Evolutionary conservation across 2,888 invertebrate species (phyloP).

Genomic region (Calliphora vomitoria): DNA sequence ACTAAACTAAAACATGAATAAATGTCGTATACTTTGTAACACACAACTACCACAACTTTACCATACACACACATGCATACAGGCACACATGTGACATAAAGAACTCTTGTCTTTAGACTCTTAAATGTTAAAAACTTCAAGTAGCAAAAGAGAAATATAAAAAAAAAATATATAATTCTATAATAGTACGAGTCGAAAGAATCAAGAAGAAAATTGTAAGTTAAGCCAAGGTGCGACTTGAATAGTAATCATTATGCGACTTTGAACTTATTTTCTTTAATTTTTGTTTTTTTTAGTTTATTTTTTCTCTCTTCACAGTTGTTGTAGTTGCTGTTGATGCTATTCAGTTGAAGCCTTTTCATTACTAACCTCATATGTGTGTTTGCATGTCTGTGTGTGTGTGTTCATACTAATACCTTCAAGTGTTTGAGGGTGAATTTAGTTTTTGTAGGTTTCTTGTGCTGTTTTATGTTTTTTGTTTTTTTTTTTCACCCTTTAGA

Average conservation of each 20-base stretch:
- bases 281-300: slow-evolving; percentile 36
- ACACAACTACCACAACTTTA: slow-evolving; percentile 13
- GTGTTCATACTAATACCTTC: slow-evolving; percentile 40
- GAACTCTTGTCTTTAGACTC: slow-evolving; percentile 66
- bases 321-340: background rate
- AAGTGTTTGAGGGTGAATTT: slow-evolving; percentile 41
- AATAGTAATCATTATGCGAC: slow-evolving; percentile 74
- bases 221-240: slow-evolving; percentile 70
- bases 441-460: slow-evolving; percentile 33
- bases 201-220: slow-evolving; percentile 67
- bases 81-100: slow-evolving; percentile 61
- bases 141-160: slow-evolving; percentile 45
- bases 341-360: slow-evolving; percentile 42
- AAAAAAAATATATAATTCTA: slow-evolving; percentile 34
- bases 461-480: background rate
- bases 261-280: slow-evolving; percentile 71
- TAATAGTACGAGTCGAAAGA: slow-evolving; percentile 44
- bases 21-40: slow-evolving; percentile 46
- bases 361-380: slow-evolving; percentile 56
- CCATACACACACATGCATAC: background rate
- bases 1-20: slow-evolving; percentile 59
- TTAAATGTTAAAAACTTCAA: slow-evolving; percentile 70
- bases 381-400: background rate
- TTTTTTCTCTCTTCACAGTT: background rate
- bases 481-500: slow-evolving; percentile 11